A percentile compares a stretch with the other conserved stretches of the same genome.
phyloP scores from a whole-genome alignment of 2,113 vertebrate genomes.

The Morone saxatilis region DNA sequence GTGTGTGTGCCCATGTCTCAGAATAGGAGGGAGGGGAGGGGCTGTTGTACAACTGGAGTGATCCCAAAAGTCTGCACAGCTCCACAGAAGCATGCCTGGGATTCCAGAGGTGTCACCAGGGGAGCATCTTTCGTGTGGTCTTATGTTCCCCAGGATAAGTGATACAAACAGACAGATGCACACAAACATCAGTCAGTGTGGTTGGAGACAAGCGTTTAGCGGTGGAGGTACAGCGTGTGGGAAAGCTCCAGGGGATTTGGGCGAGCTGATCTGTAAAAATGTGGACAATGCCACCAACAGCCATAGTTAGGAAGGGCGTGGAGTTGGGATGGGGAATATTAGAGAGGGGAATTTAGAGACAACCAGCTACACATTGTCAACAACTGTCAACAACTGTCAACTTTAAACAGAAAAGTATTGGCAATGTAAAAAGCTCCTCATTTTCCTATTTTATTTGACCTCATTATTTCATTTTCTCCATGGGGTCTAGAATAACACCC shows the following conservation, averaged over 20 bases:
- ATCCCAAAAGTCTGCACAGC: constrained; percentile 49
- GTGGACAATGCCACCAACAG: constrained; percentile 53
- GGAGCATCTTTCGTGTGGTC: constrained; percentile 65
- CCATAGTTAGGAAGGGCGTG: constrained; percentile 39
- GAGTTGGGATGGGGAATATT: constrained; percentile 28
- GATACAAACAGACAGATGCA: constrained; percentile 45
- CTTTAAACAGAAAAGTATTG: not conserved
- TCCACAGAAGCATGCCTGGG: constrained; percentile 64
- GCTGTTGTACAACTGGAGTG: constrained; percentile 34
- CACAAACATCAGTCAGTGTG: constrained; percentile 41
- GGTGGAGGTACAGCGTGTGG: constrained; percentile 31
- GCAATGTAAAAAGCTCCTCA: not conserved
- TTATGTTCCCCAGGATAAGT: constrained; percentile 43
- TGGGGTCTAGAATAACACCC: constrained; percentile 21
- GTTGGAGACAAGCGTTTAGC: constrained; percentile 16
- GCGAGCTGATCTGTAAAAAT: constrained; percentile 54
- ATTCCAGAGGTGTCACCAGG: constrained; percentile 75
- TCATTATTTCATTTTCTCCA: constrained; percentile 16
- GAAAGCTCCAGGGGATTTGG: constrained; percentile 47
- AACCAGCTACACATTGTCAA: constrained; percentile 18
- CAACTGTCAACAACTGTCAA: not conserved
- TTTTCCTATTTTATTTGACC: constrained; percentile 12
- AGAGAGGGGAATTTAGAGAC: constrained; percentile 25
- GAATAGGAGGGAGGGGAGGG: constrained; percentile 53
- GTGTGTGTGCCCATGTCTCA: constrained; percentile 36